A percentile compares a stretch with the other conserved stretches of the same genome.
Conservation (phyloP, 2,113 vertebrate genomes). For the Sterna hirundo region DNA sequence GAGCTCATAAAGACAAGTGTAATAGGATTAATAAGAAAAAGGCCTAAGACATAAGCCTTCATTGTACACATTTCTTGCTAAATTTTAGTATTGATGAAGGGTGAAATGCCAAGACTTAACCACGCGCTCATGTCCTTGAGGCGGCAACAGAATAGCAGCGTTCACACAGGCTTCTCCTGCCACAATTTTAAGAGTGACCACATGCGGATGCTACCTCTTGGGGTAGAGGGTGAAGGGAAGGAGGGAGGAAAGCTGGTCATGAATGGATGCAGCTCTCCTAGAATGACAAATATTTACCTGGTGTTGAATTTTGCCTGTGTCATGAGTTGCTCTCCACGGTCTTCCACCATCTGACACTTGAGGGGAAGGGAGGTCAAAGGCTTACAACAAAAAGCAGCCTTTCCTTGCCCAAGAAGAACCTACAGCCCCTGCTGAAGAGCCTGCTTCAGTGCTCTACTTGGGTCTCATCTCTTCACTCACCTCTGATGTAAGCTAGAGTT, state of each 20-base stretch:
- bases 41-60: slow-evolving; percentile 71
- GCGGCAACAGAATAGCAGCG: neutral
- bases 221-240: neutral
- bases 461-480: neutral
- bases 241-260: neutral
- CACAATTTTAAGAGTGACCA: neutral
- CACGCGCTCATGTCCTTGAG: slow-evolving; percentile 41
- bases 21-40: slow-evolving; percentile 81
- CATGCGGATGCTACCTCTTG: neutral
- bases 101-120: slow-evolving; percentile 71
- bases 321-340: neutral
- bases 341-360: neutral
- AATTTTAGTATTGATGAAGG: slow-evolving; percentile 73
- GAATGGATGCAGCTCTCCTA: neutral
- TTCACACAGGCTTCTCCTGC: neutral
- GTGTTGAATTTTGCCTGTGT: neutral
- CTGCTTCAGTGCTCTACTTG: neutral
- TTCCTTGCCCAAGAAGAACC: neutral
- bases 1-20: slow-evolving; percentile 78
- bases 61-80: slow-evolving; percentile 70
- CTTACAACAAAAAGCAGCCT: neutral
- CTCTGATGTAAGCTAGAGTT: neutral
- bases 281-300: neutral
- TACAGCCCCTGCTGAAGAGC: neutral
- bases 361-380: neutral